Percentiles rank a stretch among this genome's conserved stretches.
Evolutionary conservation across 2,797 vertebrate species (phyloP).

Genomic region (Hipposideros larvatus): DNA sequence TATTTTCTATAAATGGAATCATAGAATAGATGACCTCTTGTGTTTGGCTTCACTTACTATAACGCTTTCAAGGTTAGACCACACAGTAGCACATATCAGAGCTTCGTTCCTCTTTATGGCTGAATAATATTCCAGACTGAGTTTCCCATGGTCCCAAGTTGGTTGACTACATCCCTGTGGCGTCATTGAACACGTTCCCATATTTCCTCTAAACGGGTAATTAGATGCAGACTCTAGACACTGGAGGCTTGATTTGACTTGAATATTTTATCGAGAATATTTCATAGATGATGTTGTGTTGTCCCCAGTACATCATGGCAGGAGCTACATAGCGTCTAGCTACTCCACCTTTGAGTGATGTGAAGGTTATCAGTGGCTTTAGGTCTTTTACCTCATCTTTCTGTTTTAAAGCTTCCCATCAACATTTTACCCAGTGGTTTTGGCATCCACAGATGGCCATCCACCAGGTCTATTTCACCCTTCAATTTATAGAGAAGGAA

Average conservation of each 20-base stretch:
- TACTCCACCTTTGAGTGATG: background rate
- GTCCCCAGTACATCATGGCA: background rate
- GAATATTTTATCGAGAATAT: background rate
- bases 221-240: background rate
- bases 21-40: background rate
- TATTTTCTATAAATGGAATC: background rate
- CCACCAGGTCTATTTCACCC: background rate
- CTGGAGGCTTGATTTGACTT: background rate
- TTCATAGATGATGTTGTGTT: background rate
- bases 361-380: too few relatives aligned
- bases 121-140: background rate
- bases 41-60: background rate
- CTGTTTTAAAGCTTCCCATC: background rate
- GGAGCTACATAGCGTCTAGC: fast-evolving
- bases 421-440: background rate
- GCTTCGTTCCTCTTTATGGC: background rate
- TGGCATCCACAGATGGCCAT: background rate
- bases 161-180: background rate
- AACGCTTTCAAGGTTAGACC: background rate
- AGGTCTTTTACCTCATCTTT: background rate
- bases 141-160: background rate
- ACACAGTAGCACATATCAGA: fast-evolving
- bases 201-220: background rate
- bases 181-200: background rate
- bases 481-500: background rate